phyloP scores from a whole-genome alignment of 2,888 invertebrate genomes.

The Sthenelais limicola region DNA sequence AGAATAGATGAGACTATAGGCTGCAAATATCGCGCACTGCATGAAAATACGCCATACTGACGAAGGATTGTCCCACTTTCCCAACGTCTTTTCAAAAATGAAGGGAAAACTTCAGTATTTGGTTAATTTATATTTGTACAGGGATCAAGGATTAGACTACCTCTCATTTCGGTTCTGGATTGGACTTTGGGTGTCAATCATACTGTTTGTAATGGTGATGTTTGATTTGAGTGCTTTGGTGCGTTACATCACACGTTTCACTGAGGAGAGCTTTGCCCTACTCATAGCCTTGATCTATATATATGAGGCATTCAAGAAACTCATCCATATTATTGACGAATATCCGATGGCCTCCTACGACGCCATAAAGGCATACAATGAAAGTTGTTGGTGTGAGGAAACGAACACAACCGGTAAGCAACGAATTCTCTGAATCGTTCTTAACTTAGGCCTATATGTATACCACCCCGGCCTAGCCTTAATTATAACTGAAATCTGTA shows the following conservation, averaged over 20 bases:
- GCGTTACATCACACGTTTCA: constrained; percentile 97
- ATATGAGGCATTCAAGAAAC: constrained; percentile 97
- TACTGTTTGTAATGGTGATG: constrained; percentile 89
- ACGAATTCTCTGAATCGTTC: too few relatives aligned
- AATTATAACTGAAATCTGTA: too few relatives aligned
- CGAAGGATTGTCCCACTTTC: too few relatives aligned
- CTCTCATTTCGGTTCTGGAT: constrained; percentile 96
- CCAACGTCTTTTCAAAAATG: too few relatives aligned
- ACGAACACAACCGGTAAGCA: constrained; percentile 8
- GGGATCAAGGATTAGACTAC: constrained; percentile 84
- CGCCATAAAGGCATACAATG: not conserved
- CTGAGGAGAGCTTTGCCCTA: constrained; percentile 98
- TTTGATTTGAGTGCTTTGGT: constrained; percentile 96
- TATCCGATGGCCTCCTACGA: constrained; percentile 48
- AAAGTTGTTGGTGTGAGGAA: not conserved
- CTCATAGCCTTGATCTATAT: constrained; percentile 98
- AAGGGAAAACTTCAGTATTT: not conserved
- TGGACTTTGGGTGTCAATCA: constrained; percentile 92
- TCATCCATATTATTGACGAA: constrained; percentile 76
- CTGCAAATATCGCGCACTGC: too few relatives aligned
- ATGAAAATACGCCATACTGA: too few relatives aligned
- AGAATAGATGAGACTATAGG: too few relatives aligned
- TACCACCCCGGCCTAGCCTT: too few relatives aligned
- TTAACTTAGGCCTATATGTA: too few relatives aligned
- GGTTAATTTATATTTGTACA: constrained; percentile 49